Conservation (phyloP, 30 jellyfish, hydroid and myxozoan species). For the Chrysaora quinquecirrha region DNA sequence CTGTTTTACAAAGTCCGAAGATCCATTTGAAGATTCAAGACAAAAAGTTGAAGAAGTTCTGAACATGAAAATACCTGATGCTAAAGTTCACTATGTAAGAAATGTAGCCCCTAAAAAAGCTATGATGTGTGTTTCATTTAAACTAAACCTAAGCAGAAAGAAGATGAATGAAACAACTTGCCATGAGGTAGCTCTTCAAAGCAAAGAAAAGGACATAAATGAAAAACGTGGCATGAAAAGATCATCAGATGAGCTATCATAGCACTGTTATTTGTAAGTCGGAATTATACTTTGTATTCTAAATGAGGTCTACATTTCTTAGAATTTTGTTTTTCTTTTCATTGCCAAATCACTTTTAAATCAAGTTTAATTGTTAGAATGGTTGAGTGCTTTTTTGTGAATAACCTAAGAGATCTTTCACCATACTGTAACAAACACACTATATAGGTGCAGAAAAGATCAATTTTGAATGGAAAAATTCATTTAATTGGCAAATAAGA, state of each 20-base stretch:
- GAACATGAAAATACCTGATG: constrained; percentile 27
- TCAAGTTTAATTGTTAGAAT: too few relatives aligned
- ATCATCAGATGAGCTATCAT: constrained; percentile 32
- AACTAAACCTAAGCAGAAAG: constrained; percentile 1
- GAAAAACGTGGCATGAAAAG: constrained; percentile 37
- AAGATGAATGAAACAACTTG: neutral
- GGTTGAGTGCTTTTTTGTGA: too few relatives aligned
- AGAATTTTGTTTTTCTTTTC: too few relatives aligned
- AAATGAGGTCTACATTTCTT: too few relatives aligned
- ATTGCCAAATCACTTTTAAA: too few relatives aligned
- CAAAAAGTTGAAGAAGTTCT: constrained; percentile 40
- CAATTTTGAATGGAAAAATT: too few relatives aligned
- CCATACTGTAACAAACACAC: too few relatives aligned
- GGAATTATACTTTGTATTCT: too few relatives aligned
- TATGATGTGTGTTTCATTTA: constrained; percentile 94
- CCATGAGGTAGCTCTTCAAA: neutral
- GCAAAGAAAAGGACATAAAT: neutral
- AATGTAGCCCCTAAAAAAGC: constrained; percentile 95
- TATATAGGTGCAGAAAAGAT: too few relatives aligned
- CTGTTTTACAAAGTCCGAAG: constrained; percentile 73
- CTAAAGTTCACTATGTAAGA: constrained; percentile 75
- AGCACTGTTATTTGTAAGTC: too few relatives aligned
- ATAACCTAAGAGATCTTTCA: too few relatives aligned
- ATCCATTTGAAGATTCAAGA: constrained; percentile 79
- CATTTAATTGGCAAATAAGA: too few relatives aligned